Conservation (phyloP, 2,888 invertebrate species). For the Polyommatus icarus region DNA sequence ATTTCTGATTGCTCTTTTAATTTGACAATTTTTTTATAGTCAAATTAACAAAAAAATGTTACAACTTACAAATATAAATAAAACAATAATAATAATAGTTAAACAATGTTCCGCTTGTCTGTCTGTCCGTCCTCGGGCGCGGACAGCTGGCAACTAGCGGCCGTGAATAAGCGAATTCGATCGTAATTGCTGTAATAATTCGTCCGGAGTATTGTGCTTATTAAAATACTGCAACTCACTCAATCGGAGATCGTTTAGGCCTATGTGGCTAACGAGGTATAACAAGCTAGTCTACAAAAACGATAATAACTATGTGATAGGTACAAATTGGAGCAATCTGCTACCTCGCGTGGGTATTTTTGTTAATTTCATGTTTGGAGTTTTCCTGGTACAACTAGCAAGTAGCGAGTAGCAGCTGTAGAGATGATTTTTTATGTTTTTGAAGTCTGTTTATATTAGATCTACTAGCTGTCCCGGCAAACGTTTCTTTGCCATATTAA, state of each 20-base stretch:
- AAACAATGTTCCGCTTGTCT: not conserved
- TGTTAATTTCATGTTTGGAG: not conserved
- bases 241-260: constrained; percentile 4
- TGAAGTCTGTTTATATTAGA: too few species aligned
- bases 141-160: constrained; percentile 70
- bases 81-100: not conserved
- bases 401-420: not conserved
- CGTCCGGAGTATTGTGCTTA: constrained; percentile 36
- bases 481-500: too few species aligned
- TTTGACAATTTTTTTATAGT: not conserved
- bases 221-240: constrained; percentile 14
- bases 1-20: too few species aligned
- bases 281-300: constrained; percentile 8
- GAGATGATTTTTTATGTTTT: not conserved
- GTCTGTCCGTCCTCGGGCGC: constrained; percentile 51
- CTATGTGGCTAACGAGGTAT: not conserved
- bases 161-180: constrained; percentile 71
- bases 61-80: not conserved
- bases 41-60: not conserved
- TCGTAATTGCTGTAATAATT: constrained; percentile 46
- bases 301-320: not conserved
- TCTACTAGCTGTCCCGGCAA: too few species aligned
- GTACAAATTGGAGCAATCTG: constrained; percentile 16
- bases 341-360: not conserved
- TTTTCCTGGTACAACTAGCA: not conserved